A percentile compares a stretch with the other conserved stretches of the same genome.
Evolutionary conservation across 2,888 invertebrate genomes (phyloP).

Genomic region (Mythimna vitellina): DNA sequence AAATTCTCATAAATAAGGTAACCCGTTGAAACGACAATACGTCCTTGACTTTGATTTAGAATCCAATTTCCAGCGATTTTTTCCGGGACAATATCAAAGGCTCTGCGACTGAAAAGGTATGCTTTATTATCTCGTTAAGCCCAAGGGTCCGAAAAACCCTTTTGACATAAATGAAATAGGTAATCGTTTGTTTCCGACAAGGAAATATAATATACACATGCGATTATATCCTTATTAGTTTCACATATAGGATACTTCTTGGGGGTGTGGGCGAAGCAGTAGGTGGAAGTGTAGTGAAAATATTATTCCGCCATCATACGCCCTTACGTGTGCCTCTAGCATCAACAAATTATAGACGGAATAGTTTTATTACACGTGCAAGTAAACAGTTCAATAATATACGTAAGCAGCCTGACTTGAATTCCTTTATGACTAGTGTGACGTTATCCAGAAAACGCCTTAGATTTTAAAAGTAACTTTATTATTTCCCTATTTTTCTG

Average conservation of each 20-base stretch:
- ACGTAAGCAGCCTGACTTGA: too few species aligned
- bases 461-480: too few species aligned
- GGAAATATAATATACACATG: not conserved
- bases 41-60: conserved; percentile 14
- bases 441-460: too few species aligned
- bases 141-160: not conserved
- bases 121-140: conserved; percentile 28
- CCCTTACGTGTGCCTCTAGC: too few species aligned
- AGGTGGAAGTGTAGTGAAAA: not conserved
- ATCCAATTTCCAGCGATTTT: conserved; percentile 30
- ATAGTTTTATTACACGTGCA: too few species aligned
- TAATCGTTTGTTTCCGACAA: not conserved
- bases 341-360: too few species aligned
- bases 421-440: too few species aligned
- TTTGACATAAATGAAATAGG: conserved; percentile 10
- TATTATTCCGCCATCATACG: too few species aligned
- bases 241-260: not conserved
- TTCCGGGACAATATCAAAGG: conserved; percentile 16
- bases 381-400: too few species aligned
- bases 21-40: conserved; percentile 4
- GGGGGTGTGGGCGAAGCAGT: not conserved
- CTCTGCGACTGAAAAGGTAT: conserved; percentile 17
- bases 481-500: too few species aligned
- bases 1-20: conserved; percentile 28
- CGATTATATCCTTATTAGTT: not conserved